Evolutionary conservation across 2,797 vertebrate species (phyloP), one percentile per base, ranked within the genome.

Genomic region (Lacerta viridis): DNA sequence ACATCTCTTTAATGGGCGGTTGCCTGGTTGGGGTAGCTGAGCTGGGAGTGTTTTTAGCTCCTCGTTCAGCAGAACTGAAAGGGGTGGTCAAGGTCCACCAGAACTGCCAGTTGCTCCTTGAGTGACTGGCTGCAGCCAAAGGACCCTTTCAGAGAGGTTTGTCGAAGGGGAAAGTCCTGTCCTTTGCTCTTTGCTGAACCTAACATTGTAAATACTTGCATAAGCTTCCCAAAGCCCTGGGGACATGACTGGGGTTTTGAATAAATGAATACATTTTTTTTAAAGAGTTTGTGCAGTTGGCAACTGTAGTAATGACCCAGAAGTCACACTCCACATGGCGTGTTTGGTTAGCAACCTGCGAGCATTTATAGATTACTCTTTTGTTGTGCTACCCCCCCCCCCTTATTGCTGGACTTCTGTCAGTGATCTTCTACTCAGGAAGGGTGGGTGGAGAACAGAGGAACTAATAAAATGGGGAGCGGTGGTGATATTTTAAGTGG

Each of bases 261-360:
- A 66, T 15, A 7, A 27, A 27, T 29, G 10, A 25, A 23, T 23
- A 33, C 8, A 20, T 61, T 5, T 33, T 72, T 72, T 72, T 36
- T 0, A 18, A 46, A 71, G 2, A 17, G 41, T 72, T 11, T n/a
- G 39, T 50, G 20, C 15, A 0, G 0, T 0, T 0, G 82, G 71
- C 78, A n/a, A 71, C 27, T 29, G 69, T 25, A 11, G 7, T 36
- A 36, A 33, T 15, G 79, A 76, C 80, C 2, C 0, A 0, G 46
- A 90, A 83, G 46, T 23, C 20, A 10, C 59, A 23, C 0, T 43
- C 72, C 8, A 64, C 41, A 2, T 25, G n/a, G 0, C 9, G 18
- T 43, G 83, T 64, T 64, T 13, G 36, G 59, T 41, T 25, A 64
- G 79, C n/a, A 64, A 39, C 9, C 3, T 11, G n/a, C 15, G 20